Conservation (phyloP, 1,140 invertebrate species). For the Heliconius hewitsoni region DNA sequence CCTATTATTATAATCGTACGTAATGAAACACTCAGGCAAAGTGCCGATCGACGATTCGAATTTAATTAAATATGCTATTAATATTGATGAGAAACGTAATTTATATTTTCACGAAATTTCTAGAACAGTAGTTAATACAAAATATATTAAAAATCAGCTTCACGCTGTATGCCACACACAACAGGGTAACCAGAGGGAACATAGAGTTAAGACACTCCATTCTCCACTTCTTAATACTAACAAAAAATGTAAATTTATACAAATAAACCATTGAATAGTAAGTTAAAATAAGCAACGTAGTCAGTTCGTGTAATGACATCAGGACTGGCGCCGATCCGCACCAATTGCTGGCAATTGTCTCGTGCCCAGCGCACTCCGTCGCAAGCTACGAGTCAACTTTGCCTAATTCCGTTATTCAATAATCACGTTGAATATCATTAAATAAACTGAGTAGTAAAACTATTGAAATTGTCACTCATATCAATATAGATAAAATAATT, state of each 20-base stretch:
- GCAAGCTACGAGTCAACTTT: conserved; percentile 21
- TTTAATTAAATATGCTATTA: neutral
- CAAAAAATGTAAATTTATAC: neutral
- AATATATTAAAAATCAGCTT: too few relatives aligned
- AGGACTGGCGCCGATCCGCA: conserved; percentile 62
- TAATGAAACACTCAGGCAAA: neutral
- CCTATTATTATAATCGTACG: neutral
- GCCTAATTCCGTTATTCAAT: conserved; percentile 46
- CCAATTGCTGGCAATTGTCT: conserved; percentile 73
- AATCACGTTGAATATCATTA: conserved; percentile 36
- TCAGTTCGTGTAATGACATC: conserved; percentile 57
- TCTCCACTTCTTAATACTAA: too few relatives aligned
- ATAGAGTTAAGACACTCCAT: too few relatives aligned
- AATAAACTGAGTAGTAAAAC: conserved; percentile 34
- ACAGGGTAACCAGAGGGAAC: too few relatives aligned
- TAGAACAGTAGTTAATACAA: neutral
- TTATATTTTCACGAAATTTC: neutral
- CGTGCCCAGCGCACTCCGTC: conserved; percentile 43
- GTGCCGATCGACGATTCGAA: too few relatives aligned
- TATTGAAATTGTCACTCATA: conserved; percentile 14
- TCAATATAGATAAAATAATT: neutral
- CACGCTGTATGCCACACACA: too few relatives aligned
- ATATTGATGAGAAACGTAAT: neutral
- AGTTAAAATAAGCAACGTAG: conserved; percentile 15
- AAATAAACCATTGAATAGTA: neutral